Conservation (phyloP, 2,113 vertebrate species). For the Scomber scombrus region DNA sequence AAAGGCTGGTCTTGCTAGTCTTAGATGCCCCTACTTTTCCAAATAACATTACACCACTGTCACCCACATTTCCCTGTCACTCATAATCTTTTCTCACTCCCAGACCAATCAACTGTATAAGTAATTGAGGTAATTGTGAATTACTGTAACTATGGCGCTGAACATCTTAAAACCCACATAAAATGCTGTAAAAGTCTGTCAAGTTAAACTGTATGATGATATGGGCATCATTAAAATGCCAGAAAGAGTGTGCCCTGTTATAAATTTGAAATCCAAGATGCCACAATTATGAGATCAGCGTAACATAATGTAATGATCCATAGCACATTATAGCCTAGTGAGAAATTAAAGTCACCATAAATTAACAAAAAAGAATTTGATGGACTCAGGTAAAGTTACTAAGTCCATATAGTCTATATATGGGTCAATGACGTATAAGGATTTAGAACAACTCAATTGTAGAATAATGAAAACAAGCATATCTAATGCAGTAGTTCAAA, state of each 20-base stretch:
- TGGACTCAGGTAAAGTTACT: background rate
- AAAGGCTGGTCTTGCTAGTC: slow-evolving; percentile 36
- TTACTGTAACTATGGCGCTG: slow-evolving; percentile 21
- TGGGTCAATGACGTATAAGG: too few relatives aligned
- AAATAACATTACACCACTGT: slow-evolving; percentile 43
- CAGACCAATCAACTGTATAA: slow-evolving; percentile 38
- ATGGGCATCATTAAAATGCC: slow-evolving; percentile 27
- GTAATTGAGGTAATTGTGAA: slow-evolving; percentile 66
- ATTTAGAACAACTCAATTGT: too few relatives aligned
- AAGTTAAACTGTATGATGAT: slow-evolving; percentile 8
- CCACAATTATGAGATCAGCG: slow-evolving; percentile 26
- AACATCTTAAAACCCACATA: slow-evolving; percentile 36
- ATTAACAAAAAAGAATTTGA: background rate
- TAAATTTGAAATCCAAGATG: slow-evolving; percentile 35
- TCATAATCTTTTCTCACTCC: slow-evolving; percentile 44
- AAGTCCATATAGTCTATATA: background rate
- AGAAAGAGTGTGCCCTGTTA: slow-evolving; percentile 19
- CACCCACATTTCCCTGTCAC: slow-evolving; percentile 38
- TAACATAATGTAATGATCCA: background rate
- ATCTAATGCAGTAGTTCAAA: too few relatives aligned
- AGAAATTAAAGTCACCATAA: slow-evolving; percentile 4
- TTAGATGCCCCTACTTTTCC: slow-evolving; percentile 27
- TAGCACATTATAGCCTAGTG: background rate
- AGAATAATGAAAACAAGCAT: too few relatives aligned
- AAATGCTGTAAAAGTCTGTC: slow-evolving; percentile 28